phyloP scores from a whole-genome alignment of 2,888 invertebrate genomes.

The Sabatieria punctata region DNA sequence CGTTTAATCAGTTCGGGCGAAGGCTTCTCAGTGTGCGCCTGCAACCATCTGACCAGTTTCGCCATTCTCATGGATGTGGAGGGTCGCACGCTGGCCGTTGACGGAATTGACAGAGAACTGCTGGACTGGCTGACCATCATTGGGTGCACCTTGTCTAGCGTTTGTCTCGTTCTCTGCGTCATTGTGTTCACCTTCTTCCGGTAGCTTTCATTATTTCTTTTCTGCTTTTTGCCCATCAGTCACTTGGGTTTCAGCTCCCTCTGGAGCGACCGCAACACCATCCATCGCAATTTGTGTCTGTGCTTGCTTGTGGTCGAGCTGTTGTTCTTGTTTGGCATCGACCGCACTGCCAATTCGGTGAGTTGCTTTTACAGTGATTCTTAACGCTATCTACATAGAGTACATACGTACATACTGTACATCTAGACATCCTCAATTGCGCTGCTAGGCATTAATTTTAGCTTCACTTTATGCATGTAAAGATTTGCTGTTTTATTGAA shows the following conservation, averaged over 20 bases:
- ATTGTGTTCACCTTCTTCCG: conserved; percentile 24
- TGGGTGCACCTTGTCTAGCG: conserved; percentile 24
- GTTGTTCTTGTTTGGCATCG: conserved; percentile 72
- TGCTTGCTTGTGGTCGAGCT: conserved; percentile 77
- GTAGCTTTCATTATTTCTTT: conserved; percentile 9
- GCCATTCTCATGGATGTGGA: conserved; percentile 28
- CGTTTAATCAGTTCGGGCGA: conserved; percentile 14
- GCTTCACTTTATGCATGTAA: too few relatives aligned
- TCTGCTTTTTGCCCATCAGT: background rate
- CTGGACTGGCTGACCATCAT: conserved; percentile 20
- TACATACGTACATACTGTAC: too few relatives aligned
- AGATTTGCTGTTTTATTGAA: too few relatives aligned
- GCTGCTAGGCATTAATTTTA: too few relatives aligned
- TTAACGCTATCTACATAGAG: too few relatives aligned
- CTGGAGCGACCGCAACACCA: conserved; percentile 60
- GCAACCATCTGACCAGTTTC: conserved; percentile 28
- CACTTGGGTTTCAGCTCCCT: conserved; percentile 16
- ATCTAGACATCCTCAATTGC: too few relatives aligned
- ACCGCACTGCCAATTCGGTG: conserved; percentile 45
- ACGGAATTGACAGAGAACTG: conserved; percentile 5
- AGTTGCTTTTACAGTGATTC: conserved; percentile 3
- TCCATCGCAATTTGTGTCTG: conserved; percentile 85
- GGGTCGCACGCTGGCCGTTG: conserved; percentile 13
- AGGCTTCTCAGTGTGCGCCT: conserved; percentile 19
- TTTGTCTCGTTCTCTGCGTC: conserved; percentile 21